Percentiles rank a stretch among this genome's conserved stretches.
Conservation (phyloP, 2,113 vertebrate species). For the Lipotes vexillifer region DNA sequence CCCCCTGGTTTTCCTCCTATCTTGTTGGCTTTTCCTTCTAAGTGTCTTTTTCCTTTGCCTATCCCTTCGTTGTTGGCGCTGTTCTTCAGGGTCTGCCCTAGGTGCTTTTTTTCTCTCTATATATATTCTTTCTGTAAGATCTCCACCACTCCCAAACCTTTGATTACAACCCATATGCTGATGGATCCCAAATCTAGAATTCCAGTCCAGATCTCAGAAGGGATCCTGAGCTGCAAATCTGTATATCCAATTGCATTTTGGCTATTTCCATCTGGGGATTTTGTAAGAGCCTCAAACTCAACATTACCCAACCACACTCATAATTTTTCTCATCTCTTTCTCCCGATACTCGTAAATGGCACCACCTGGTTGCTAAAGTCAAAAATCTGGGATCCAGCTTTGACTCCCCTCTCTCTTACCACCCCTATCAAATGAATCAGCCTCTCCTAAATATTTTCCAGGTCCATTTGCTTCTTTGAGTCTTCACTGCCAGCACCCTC, state of each 20-base stretch:
- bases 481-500: neutral
- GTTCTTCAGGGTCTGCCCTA: neutral
- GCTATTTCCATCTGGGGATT: neutral
- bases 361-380: neutral
- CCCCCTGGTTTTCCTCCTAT: neutral
- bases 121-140: neutral
- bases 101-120: neutral
- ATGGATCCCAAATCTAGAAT: neutral
- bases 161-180: neutral
- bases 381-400: neutral
- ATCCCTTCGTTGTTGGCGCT: neutral
- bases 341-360: neutral
- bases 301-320: neutral
- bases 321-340: neutral
- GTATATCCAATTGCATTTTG: neutral
- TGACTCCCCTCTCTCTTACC: neutral
- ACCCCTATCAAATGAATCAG: neutral
- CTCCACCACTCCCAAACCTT: neutral
- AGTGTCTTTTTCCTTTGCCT: neutral
- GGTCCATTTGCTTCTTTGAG: neutral
- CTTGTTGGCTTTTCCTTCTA: neutral
- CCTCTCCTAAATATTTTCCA: neutral
- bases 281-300: neutral
- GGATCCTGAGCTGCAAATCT: neutral
- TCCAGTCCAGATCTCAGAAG: neutral